Conservation (phyloP, 1,140 invertebrate species). For the Teleogryllus occipitalis region DNA sequence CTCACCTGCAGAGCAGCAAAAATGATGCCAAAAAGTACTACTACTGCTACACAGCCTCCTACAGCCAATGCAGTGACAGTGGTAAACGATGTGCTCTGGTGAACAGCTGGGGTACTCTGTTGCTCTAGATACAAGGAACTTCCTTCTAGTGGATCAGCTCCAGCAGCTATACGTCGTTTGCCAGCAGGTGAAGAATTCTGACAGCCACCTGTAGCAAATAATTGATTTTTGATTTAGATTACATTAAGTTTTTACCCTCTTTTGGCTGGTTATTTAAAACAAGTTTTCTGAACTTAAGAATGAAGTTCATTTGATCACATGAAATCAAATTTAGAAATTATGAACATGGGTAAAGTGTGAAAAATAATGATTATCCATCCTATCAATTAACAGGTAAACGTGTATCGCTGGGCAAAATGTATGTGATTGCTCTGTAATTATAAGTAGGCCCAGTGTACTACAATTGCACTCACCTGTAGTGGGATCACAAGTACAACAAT, state of each 20-base stretch:
- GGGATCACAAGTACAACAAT: conserved; percentile 56
- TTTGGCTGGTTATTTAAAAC: no score
- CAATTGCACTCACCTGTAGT: conserved; percentile 48
- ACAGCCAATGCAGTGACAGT: conserved; percentile 55
- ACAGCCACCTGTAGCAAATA: conserved; percentile 28
- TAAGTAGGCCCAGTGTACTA: not conserved
- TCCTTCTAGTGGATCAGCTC: conserved; percentile 39
- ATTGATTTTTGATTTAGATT: no score
- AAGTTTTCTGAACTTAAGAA: no score
- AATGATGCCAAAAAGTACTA: conserved; percentile 55
- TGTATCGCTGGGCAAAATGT: no score
- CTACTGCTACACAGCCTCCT: conserved; percentile 53
- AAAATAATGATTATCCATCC: no score
- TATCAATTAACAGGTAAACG: no score
- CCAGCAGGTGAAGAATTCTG: conserved; percentile 60
- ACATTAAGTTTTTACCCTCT: no score
- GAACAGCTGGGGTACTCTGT: conserved; percentile 35
- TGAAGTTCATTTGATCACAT: no score
- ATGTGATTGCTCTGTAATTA: no score
- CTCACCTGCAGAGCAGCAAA: conserved; percentile 59
- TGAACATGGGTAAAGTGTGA: no score
- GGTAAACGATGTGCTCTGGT: conserved; percentile 40
- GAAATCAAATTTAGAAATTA: no score
- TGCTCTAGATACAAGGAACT: conserved; percentile 34
- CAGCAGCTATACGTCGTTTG: conserved; percentile 59